These are phyloP conservation scores for Rachycentron canadum DNA, from an alignment of 2,797 vertebrate species.

Conservation along the genomic window DNA sequence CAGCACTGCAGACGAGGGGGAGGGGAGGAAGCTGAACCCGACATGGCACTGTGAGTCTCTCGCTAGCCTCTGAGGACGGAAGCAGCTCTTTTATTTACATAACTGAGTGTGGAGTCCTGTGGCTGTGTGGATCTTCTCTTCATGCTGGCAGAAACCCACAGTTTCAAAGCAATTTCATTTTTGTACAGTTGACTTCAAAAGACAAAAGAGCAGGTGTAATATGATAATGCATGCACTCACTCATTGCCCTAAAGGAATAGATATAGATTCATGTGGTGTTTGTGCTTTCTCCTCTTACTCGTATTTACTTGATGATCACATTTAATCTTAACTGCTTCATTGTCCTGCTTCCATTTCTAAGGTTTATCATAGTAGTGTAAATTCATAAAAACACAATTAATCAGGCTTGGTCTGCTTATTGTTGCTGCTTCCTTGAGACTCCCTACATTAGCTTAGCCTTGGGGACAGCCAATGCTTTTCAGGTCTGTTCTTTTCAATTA, in stretches of 20 bases:
- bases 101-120: conserved; percentile 37
- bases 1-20: conserved; percentile 88
- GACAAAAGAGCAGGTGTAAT: conserved; percentile 44
- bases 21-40: conserved; percentile 92
- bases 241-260: conserved; percentile 34
- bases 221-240: conserved; percentile 28
- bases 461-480: no score
- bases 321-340: background rate
- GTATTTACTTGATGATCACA: conserved; percentile 10
- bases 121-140: conserved; percentile 33
- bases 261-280: conserved; percentile 25
- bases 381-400: conserved; percentile 85
- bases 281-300: conserved; percentile 1
- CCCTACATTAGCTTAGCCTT: no score
- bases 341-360: conserved; percentile 7
- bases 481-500: background rate
- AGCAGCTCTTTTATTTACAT: conserved; percentile 70
- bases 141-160: conserved; percentile 18
- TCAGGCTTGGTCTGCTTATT: conserved; percentile 70
- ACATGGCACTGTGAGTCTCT: conserved; percentile 80
- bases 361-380: conserved; percentile 12
- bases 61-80: conserved; percentile 67
- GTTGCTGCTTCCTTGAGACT: no score
- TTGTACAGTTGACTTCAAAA: conserved; percentile 31
- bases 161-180: conserved; percentile 29